phyloP scores from a whole-genome alignment of 2,797 vertebrate species.

The Lithobates pipiens region DNA sequence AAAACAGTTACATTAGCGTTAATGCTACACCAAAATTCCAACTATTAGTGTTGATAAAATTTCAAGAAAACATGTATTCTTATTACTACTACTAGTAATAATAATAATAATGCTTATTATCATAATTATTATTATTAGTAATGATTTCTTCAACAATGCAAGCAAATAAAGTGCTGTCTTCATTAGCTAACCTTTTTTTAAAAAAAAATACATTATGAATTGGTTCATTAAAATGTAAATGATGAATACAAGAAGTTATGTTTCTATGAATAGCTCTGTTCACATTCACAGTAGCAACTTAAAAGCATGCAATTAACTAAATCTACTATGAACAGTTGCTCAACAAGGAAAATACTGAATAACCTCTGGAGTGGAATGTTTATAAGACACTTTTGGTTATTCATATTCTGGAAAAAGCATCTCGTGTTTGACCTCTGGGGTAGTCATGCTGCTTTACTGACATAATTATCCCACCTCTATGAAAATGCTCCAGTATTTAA shows the following conservation, averaged over 20 bases:
- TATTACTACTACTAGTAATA: not conserved
- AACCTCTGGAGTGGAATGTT: not conserved
- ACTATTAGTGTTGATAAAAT: not conserved
- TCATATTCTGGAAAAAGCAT: not conserved
- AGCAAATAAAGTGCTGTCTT: not conserved
- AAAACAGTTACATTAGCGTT: not conserved
- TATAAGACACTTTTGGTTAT: not conserved
- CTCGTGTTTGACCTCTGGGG: not conserved
- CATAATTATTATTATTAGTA: not conserved
- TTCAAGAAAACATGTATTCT: not conserved
- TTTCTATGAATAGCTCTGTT: not conserved
- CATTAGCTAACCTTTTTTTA: conserved; percentile 4
- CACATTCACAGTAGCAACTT: not conserved
- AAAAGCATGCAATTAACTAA: conserved; percentile 8
- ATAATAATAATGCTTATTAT: not conserved
- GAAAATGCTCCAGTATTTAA: conserved; percentile 23
- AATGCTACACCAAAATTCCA: not conserved
- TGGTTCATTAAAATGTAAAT: conserved; percentile 17
- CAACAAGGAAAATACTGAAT: not conserved
- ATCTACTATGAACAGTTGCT: not conserved
- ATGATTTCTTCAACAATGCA: not conserved
- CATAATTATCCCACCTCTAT: conserved; percentile 29
- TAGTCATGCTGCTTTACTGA: not conserved
- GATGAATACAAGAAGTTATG: conserved; percentile 9
- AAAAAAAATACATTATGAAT: conserved; percentile 1